Evolutionary conservation across 2,797 vertebrate species (phyloP).

Genomic region (Sebastes variabilis): DNA sequence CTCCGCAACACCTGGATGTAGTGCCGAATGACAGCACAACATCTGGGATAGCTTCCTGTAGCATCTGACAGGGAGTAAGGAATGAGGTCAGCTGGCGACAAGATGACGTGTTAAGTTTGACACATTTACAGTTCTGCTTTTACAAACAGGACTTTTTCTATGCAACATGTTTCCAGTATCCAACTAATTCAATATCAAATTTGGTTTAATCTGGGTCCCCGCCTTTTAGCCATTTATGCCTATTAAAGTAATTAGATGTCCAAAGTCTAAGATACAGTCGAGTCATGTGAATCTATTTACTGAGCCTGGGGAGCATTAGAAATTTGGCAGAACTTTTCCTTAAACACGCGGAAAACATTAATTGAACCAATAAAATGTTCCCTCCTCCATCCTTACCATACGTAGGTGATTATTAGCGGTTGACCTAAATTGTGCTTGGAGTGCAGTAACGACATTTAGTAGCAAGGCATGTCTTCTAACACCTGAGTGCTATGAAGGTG

Average conservation of each 20-base stretch:
- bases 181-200: constrained; percentile 2
- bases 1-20: neutral
- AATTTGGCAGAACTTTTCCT: neutral
- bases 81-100: constrained; percentile 52
- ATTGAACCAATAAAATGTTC: neutral
- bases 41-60: constrained; percentile 51
- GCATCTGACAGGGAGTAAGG: constrained; percentile 28
- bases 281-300: neutral
- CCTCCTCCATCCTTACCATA: neutral
- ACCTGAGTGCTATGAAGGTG: constrained; percentile 33
- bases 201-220: neutral
- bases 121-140: constrained; percentile 24
- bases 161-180: neutral
- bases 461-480: constrained; percentile 16
- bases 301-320: neutral
- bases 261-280: neutral
- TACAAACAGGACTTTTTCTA: neutral
- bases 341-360: neutral
- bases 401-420: constrained; percentile 25
- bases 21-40: constrained; percentile 39
- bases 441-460: constrained; percentile 12
- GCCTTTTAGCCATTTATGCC: neutral
- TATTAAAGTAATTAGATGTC: neutral
- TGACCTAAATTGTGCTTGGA: constrained; percentile 30
- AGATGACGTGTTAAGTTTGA: constrained; percentile 3